phyloP scores from a whole-genome alignment of 2,888 invertebrate species.

The Flexamia atlantica region DNA sequence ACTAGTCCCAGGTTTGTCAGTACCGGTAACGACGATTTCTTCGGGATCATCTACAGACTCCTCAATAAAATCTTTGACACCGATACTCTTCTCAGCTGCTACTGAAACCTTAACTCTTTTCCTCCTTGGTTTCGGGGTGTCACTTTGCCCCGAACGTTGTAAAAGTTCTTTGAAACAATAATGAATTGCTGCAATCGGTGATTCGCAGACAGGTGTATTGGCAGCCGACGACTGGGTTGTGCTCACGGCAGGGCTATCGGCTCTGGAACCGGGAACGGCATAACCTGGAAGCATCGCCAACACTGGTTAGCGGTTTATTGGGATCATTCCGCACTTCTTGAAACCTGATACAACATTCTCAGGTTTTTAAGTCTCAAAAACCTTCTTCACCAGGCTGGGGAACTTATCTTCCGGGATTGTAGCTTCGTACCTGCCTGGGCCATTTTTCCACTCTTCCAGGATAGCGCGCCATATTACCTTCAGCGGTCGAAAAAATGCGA shows the following conservation, averaged over 20 bases:
- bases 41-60: constrained; percentile 15
- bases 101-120: constrained; percentile 44
- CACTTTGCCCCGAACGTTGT: not conserved
- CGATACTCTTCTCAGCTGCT: constrained; percentile 53
- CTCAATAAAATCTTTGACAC: constrained; percentile 37
- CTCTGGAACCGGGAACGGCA: not conserved
- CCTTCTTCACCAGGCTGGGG: constrained; percentile 54
- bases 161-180: constrained; percentile 28
- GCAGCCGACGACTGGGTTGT: no score
- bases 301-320: constrained; percentile 66
- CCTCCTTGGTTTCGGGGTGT: constrained; percentile 30
- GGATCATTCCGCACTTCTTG: constrained; percentile 70
- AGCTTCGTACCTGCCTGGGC: constrained; percentile 57
- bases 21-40: not conserved
- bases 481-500: constrained; percentile 67
- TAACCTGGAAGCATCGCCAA: constrained; percentile 24
- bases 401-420: constrained; percentile 33
- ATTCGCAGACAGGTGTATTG: no score
- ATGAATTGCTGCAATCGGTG: constrained; percentile 38
- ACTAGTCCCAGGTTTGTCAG: no score
- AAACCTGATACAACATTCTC: constrained; percentile 68
- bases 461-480: constrained; percentile 65
- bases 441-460: constrained; percentile 64
- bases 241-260: constrained; percentile 4
- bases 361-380: not conserved